A percentile compares a stretch with the other conserved stretches of the same genome.
phyloP scores from a whole-genome alignment of 53 echinoderm and acorn worm species.

The Holothuria scabra region DNA sequence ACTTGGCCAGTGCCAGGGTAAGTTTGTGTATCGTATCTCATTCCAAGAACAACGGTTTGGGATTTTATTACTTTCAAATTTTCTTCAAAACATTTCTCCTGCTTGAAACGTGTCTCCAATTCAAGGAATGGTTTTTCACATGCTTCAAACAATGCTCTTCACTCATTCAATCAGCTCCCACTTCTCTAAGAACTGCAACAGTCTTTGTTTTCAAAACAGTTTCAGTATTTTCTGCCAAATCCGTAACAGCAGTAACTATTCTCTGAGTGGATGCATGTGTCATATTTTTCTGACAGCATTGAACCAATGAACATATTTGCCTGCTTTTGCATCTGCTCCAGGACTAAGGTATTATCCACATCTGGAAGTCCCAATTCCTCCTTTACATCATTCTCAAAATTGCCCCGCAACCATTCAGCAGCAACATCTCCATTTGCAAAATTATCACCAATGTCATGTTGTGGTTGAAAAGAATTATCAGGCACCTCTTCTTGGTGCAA shows the following conservation, averaged over 20 bases:
- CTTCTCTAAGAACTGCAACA: background rate
- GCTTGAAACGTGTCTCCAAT: conserved; percentile 44
- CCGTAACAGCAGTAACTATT: conserved; percentile 21
- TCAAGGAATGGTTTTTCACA: conserved; percentile 41
- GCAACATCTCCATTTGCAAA: conserved; percentile 32
- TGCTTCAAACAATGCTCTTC: conserved; percentile 1
- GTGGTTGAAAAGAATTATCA: conserved; percentile 8
- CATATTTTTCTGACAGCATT: conserved; percentile 53
- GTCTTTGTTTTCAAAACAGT: conserved; percentile 25
- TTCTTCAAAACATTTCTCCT: conserved; percentile 35
- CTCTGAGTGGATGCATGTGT: conserved; percentile 46
- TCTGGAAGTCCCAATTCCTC: background rate
- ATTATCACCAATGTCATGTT: conserved; percentile 16
- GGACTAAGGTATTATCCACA: background rate
- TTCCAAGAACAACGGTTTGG: conserved; percentile 37
- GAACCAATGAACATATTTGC: conserved; percentile 35
- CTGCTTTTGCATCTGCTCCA: conserved; percentile 13
- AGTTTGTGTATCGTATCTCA: conserved; percentile 33
- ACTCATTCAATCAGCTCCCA: background rate
- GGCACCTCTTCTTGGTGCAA: conserved; percentile 28
- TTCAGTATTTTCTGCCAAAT: conserved; percentile 27
- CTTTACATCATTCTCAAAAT: conserved; percentile 14
- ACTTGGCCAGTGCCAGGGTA: conserved; percentile 26
- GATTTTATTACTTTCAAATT: conserved; percentile 37
- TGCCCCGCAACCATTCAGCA: background rate